Evolutionary conservation across 1,140 invertebrate genomes (phyloP), one percentile per base, ranked within the genome.

Genomic region (Lordiphosa stackelbergi): DNA sequence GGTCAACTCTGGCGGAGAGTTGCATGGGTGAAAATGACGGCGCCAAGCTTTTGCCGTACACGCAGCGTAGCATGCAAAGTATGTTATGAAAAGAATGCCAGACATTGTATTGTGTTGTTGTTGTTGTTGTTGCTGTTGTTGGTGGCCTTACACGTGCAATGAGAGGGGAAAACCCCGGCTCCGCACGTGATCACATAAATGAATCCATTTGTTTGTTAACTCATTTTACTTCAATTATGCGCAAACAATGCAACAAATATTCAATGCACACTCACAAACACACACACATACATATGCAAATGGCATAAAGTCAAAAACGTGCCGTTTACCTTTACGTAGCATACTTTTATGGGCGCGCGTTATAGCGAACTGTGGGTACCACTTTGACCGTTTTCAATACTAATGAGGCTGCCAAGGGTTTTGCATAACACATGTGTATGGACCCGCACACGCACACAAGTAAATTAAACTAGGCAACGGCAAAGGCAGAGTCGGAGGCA

Each of bases 331-430:
- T 31, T 13, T 22, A 40, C 37, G 37, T 64, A 57, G 74, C 74
- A 62, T 73, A 73, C 66, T 74, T 79, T 51, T 62, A 43, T 54
- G 73, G 31, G 53, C 11, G 46, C 49, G 75, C 71, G 71, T 68
- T 57, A 81, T 61, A 66, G 54, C 71, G 46, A 38, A 12, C 24
- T 53, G 3, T 19, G 45, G 37, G 46, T 46, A 73, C 22, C 79
- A 70, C 53, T 63, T 70, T 66, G 62, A 75, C 47, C 72, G 66
- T 52, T 81, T 83, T 24, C 71, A 81, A 72, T 75, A 83, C 77
- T 81, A 83, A 81, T 83, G 77, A 83, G 75, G 59, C 75, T 79
- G 71, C 75, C 75, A 79, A 79, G 75, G 74, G 77, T 81, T 79
- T 75, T 74, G 75, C 75, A 79, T 81, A 81, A 9, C 16, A 12